A percentile compares a stretch with the other conserved stretches of the same genome.
Evolutionary conservation across 2,797 vertebrate species (phyloP).

Genomic region (Siniperca scherzeri): DNA sequence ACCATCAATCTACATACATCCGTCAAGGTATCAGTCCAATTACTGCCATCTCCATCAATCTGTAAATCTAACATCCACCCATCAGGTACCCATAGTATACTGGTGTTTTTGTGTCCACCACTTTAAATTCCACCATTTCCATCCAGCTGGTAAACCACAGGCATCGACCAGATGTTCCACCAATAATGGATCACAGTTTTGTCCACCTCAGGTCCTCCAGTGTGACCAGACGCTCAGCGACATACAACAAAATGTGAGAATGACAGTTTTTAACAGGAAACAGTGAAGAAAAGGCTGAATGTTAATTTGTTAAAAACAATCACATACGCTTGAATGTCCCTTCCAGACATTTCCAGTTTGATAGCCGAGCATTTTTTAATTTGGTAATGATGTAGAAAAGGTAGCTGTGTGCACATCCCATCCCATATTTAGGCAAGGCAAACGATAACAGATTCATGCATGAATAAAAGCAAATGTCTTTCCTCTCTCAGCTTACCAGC

Average conservation of each 20-base stretch:
- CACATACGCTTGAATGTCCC: not conserved
- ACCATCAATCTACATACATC: not conserved
- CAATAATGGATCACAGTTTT: not conserved
- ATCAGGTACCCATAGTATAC: not conserved
- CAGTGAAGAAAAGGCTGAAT: not conserved
- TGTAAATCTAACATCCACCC: not conserved
- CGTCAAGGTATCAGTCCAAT: not conserved
- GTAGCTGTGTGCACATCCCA: not conserved
- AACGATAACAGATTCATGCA: not conserved
- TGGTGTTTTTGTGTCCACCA: not conserved
- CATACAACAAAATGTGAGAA: constrained; percentile 47
- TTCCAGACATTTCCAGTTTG: not conserved
- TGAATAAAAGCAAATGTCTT: not conserved
- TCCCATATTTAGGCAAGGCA: too few species aligned
- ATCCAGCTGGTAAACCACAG: constrained; percentile 38
- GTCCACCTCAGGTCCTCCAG: not conserved
- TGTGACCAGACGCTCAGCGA: constrained; percentile 48
- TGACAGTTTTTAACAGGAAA: not conserved
- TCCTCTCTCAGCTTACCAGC: constrained; percentile 44
- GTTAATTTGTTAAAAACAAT: not conserved
- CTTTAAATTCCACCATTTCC: not conserved
- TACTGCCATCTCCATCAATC: not conserved
- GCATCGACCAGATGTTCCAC: constrained; percentile 36
- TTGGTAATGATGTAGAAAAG: not conserved
- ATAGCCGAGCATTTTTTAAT: not conserved